Evolutionary conservation across 2,113 vertebrate genomes (phyloP).

Genomic region (Thalassarche chlororhynchos): DNA sequence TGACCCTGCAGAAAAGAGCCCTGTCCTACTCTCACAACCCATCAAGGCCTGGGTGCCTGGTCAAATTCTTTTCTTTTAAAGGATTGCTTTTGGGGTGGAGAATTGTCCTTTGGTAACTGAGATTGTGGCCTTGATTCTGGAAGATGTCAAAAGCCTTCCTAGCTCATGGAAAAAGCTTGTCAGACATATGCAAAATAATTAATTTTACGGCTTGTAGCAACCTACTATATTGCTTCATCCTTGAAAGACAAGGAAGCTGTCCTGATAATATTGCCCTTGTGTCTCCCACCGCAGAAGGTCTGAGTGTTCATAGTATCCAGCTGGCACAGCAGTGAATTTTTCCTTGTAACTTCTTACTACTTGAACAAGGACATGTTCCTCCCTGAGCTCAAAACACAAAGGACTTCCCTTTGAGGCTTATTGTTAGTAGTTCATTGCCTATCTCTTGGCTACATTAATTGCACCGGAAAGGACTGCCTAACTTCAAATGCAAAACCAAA

Average conservation of each 20-base stretch:
- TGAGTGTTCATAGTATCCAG: neutral
- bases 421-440: neutral
- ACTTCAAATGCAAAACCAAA: neutral
- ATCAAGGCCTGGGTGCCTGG: too few species aligned
- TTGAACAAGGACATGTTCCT: neutral
- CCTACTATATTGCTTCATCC: neutral
- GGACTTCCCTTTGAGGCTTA: neutral
- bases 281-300: neutral
- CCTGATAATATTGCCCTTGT: accelerated
- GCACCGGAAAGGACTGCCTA: neutral
- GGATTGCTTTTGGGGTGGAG: neutral
- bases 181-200: neutral
- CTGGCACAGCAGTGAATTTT: neutral
- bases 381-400: neutral
- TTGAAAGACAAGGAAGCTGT: neutral
- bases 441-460: neutral
- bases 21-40: neutral
- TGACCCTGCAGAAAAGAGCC: neutral
- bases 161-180: neutral
- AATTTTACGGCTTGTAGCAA: neutral
- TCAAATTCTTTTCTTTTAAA: neutral
- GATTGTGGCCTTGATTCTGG: neutral
- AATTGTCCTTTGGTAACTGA: neutral
- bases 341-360: neutral
- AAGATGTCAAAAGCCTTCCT: neutral